A percentile compares a stretch with the other conserved stretches of the same genome.
Evolutionary conservation across 2,888 invertebrate species (phyloP).

Genomic region (Andrena praecox): DNA sequence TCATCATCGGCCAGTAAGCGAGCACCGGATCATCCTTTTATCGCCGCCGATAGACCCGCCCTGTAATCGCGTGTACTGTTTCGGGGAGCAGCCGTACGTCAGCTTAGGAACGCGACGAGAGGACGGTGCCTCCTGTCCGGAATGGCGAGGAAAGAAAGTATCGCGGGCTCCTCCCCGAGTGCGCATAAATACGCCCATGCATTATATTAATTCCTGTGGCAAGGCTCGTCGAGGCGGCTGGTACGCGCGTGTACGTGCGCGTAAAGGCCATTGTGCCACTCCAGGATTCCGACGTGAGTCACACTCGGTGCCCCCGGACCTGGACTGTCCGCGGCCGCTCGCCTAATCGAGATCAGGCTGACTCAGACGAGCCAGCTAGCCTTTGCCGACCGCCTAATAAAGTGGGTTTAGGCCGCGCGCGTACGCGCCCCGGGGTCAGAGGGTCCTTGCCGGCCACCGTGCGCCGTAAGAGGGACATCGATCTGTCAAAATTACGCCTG

Average conservation of each 20-base stretch:
- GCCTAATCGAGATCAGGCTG: slow-evolving; percentile 75
- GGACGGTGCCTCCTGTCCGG: not conserved
- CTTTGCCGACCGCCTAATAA: slow-evolving; percentile 68
- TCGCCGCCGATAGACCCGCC: too few species aligned
- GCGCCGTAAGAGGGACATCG: slow-evolving; percentile 44
- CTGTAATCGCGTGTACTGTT: too few species aligned
- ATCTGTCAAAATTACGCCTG: slow-evolving; percentile 39
- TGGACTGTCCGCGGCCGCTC: slow-evolving; percentile 57
- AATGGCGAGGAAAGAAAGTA: not conserved
- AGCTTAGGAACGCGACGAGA: not conserved
- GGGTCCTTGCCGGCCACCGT: slow-evolving; percentile 39
- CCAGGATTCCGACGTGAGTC: slow-evolving; percentile 73
- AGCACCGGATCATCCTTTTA: too few species aligned
- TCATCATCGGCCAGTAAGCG: too few species aligned
- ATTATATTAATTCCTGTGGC: slow-evolving; percentile 38
- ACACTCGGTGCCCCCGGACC: slow-evolving; percentile 62
- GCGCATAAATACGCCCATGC: slow-evolving; percentile 8
- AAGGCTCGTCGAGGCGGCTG: slow-evolving; percentile 12
- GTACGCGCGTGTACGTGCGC: slow-evolving; percentile 41
- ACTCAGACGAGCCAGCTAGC: slow-evolving; percentile 66
- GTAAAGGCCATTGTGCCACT: slow-evolving; percentile 72
- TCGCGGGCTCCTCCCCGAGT: not conserved
- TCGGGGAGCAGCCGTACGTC: too few species aligned
- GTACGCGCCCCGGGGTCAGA: slow-evolving; percentile 32
- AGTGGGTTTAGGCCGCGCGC: slow-evolving; percentile 68